These are phyloP conservation scores for Strigamia maritima DNA, from an alignment of 2,888 invertebrate species.

Conservation along the genomic window DNA sequence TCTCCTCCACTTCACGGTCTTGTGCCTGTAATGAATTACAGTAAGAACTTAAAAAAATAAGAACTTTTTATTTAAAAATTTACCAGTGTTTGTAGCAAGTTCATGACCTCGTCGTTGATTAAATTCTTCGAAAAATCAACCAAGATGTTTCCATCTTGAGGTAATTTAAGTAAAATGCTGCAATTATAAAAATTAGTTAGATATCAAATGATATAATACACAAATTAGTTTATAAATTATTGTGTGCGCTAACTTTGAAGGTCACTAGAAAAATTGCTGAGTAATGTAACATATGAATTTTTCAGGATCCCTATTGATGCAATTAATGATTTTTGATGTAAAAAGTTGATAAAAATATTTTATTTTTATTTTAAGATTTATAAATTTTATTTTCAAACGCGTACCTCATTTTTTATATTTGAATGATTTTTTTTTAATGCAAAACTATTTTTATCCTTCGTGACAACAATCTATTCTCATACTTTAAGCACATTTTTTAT, in stretches of 20 bases:
- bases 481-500: background rate
- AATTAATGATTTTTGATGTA: background rate
- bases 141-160: constrained; percentile 83
- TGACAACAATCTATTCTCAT: background rate
- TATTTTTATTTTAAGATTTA: background rate
- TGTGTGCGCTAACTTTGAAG: background rate
- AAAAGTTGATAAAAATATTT: background rate
- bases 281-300: background rate
- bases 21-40: constrained; percentile 57
- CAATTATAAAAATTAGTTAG: constrained; percentile 42
- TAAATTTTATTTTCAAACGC: background rate
- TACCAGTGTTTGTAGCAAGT: constrained; percentile 76
- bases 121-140: constrained; percentile 97
- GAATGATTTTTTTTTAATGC: background rate
- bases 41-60: background rate
- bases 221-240: no score
- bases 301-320: background rate
- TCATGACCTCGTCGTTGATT: constrained; percentile 71
- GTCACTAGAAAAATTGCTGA: background rate
- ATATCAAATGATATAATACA: background rate
- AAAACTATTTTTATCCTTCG: background rate
- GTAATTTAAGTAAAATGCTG: constrained; percentile 72
- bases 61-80: constrained; percentile 45
- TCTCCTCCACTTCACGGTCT: constrained; percentile 75
- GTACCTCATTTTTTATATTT: background rate